Evolutionary conservation across 1,140 invertebrate species (phyloP).

Genomic region (Hylyphantes graminicola): DNA sequence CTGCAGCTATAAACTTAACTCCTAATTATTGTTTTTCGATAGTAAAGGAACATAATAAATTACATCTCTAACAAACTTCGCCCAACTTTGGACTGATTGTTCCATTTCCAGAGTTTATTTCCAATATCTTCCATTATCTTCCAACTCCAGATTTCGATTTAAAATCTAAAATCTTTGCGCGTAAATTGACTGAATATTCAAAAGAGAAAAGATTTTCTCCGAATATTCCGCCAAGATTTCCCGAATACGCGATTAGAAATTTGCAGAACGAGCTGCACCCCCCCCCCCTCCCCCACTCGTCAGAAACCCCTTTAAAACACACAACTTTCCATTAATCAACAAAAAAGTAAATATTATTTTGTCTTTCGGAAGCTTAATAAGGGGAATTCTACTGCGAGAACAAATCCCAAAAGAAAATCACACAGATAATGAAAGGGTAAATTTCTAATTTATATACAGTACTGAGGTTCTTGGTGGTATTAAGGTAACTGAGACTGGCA

Average conservation of each 20-base stretch:
- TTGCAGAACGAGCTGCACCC: neutral
- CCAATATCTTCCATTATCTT: too few species aligned
- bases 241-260: neutral
- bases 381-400: constrained; percentile 13
- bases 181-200: too few species aligned
- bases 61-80: too few species aligned
- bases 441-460: constrained; percentile 60
- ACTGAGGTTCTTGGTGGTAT: constrained; percentile 28
- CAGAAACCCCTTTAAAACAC: neutral
- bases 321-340: constrained; percentile 29
- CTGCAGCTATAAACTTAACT: too few species aligned
- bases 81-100: too few species aligned
- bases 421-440: constrained; percentile 55
- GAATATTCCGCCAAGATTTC: too few species aligned
- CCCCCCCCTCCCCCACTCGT: neutral
- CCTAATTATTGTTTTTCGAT: too few species aligned
- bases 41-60: too few species aligned
- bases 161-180: too few species aligned
- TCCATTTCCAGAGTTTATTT: too few species aligned
- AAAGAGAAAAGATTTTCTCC: too few species aligned
- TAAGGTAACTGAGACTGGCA: constrained; percentile 50
- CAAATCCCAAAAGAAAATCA: constrained; percentile 52
- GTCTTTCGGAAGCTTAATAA: constrained; percentile 41
- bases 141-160: too few species aligned
- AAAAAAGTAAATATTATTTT: constrained; percentile 53